Conservation (phyloP, 2,797 vertebrate genomes). For the Limnodromus scolopaceus region DNA sequence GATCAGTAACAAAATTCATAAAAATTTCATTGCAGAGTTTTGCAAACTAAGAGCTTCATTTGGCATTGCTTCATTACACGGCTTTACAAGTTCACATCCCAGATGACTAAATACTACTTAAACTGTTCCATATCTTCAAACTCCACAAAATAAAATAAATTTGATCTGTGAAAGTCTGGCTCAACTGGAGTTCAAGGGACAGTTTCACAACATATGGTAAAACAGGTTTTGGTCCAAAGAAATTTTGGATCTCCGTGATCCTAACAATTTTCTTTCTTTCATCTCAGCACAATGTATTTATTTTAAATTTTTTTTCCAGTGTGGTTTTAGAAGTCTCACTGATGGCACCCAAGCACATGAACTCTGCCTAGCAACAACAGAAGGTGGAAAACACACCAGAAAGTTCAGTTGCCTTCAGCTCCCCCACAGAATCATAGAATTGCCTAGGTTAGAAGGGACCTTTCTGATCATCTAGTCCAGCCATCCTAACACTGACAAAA, state of each 20-base stretch:
- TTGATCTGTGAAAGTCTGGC: neutral
- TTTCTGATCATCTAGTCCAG: too few relatives aligned
- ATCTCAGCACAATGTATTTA: neutral
- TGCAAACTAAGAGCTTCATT: neutral
- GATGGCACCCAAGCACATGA: neutral
- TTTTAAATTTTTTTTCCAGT: neutral
- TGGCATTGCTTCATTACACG: neutral
- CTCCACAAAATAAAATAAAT: neutral
- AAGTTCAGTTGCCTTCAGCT: neutral
- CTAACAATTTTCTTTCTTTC: neutral
- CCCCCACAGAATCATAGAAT: too few relatives aligned
- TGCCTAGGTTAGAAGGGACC: too few relatives aligned
- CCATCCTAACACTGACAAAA: too few relatives aligned
- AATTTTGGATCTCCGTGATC: neutral
- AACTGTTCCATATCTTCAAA: neutral
- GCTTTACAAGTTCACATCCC: neutral
- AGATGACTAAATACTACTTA: neutral
- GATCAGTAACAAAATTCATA: neutral
- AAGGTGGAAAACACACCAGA: fast-evolving
- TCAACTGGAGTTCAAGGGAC: neutral
- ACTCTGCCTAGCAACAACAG: neutral
- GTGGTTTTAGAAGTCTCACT: neutral
- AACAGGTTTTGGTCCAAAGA: neutral
- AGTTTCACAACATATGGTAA: neutral
- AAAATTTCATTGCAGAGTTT: neutral